Percentiles rank a stretch among this genome's conserved stretches.
Evolutionary conservation across 2,797 vertebrate species (phyloP).

Genomic region (Neoniphon sammara): DNA sequence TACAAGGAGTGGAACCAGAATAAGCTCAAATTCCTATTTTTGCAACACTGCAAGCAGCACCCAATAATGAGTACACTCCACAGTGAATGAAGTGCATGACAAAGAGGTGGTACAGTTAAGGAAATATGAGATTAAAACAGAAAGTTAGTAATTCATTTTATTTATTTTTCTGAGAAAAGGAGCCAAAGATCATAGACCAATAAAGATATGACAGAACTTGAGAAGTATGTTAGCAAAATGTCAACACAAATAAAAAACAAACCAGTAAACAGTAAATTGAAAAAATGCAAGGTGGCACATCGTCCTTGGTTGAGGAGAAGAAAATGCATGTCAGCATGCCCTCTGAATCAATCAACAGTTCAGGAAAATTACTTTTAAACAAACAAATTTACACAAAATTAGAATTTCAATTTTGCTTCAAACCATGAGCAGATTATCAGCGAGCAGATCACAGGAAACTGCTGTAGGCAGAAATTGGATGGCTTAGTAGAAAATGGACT

Average conservation of each 20-base stretch:
- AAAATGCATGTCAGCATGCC: constrained; percentile 45
- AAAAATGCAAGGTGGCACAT: constrained; percentile 15
- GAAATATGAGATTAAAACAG: too few species aligned
- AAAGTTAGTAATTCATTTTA: too few species aligned
- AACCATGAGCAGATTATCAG: constrained; percentile 67
- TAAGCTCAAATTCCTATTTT: neutral
- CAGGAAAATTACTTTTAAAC: constrained; percentile 62
- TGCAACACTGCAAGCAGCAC: neutral
- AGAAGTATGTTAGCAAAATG: neutral
- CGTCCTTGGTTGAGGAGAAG: constrained; percentile 54
- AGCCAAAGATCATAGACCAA: neutral
- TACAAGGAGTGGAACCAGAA: neutral
- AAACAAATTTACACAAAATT: constrained; percentile 60
- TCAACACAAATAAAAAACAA: neutral
- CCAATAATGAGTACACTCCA: neutral
- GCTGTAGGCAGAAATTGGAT: constrained; percentile 63
- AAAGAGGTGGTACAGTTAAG: too few species aligned
- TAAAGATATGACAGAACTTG: neutral
- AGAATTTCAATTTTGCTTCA: constrained; percentile 64
- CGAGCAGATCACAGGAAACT: constrained; percentile 60
- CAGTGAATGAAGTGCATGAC: too few species aligned
- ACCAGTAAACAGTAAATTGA: neutral
- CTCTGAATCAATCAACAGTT: constrained; percentile 48
- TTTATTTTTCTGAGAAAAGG: neutral
- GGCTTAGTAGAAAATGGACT: constrained; percentile 57